These are phyloP conservation scores for Mythimna loreyi DNA, from an alignment of 2,888 invertebrate genomes.

Conservation along the genomic window DNA sequence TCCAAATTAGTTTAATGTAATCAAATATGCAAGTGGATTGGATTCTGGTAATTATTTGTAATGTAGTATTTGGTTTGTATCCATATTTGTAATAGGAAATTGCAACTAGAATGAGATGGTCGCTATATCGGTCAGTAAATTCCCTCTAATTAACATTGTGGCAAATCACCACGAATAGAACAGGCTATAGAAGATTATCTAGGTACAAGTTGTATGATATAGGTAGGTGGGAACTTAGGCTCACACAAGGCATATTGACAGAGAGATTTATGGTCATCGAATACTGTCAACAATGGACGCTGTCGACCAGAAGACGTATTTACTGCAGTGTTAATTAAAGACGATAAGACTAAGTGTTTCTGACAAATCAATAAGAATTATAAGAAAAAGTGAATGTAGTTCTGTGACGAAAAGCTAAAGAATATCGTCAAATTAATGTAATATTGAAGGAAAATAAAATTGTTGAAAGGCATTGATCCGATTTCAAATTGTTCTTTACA, in stretches of 20 bases:
- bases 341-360: not conserved
- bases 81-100: conserved; percentile 9
- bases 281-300: not conserved
- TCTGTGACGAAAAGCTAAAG: not conserved
- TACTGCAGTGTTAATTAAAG: not conserved
- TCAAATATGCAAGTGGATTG: conserved; percentile 56
- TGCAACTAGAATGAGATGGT: conserved; percentile 2
- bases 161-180: not conserved
- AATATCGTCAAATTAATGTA: not conserved
- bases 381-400: not conserved
- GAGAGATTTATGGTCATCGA: conserved; percentile 1
- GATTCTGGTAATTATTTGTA: conserved; percentile 33
- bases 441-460: not conserved
- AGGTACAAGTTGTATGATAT: not conserved
- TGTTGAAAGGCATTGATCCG: not conserved
- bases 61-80: conserved; percentile 14
- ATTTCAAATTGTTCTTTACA: not conserved
- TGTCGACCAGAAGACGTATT: not conserved
- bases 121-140: not conserved
- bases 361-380: not conserved
- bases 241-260: not conserved
- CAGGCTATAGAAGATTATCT: not conserved
- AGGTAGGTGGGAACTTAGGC: not conserved
- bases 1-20: conserved; percentile 58
- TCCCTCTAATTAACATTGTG: not conserved